Evolutionary conservation across 2,797 vertebrate genomes (phyloP).

Genomic region (Lophura swinhoii): DNA sequence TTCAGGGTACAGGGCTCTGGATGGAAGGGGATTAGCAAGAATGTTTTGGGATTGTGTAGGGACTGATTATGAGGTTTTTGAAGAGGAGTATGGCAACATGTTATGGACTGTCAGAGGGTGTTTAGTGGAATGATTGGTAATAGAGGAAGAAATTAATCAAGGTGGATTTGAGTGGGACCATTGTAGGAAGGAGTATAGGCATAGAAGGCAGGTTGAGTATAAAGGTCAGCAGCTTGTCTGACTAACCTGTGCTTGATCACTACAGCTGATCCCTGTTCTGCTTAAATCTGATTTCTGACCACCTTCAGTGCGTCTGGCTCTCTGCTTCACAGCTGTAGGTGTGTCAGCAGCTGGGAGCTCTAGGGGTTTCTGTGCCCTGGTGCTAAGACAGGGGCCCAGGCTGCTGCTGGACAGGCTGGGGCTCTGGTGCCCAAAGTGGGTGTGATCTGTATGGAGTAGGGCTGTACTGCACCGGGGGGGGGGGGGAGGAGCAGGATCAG

Average conservation of each 20-base stretch:
- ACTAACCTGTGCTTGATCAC: neutral
- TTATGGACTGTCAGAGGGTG: neutral
- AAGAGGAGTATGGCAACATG: neutral
- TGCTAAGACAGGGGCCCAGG: neutral
- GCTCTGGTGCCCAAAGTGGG: neutral
- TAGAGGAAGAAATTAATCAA: neutral
- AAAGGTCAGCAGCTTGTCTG: neutral
- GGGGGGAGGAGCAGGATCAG: neutral
- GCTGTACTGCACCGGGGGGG: neutral
- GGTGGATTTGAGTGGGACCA: neutral
- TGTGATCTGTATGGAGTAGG: rapidly evolving
- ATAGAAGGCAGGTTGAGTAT: neutral
- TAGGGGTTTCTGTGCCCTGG: neutral
- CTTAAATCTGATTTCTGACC: neutral
- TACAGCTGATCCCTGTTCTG: neutral
- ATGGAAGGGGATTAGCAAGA: neutral
- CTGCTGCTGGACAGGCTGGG: neutral
- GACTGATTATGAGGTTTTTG: neutral
- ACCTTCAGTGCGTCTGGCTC: neutral
- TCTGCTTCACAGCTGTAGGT: neutral
- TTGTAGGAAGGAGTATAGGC: rapidly evolving
- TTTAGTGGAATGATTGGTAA: neutral
- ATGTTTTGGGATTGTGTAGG: neutral
- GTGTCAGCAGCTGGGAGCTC: neutral
- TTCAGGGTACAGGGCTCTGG: neutral